These are phyloP conservation scores for Agrypnus murinus DNA, from an alignment of 2,888 invertebrate genomes.

Conservation along the genomic window DNA sequence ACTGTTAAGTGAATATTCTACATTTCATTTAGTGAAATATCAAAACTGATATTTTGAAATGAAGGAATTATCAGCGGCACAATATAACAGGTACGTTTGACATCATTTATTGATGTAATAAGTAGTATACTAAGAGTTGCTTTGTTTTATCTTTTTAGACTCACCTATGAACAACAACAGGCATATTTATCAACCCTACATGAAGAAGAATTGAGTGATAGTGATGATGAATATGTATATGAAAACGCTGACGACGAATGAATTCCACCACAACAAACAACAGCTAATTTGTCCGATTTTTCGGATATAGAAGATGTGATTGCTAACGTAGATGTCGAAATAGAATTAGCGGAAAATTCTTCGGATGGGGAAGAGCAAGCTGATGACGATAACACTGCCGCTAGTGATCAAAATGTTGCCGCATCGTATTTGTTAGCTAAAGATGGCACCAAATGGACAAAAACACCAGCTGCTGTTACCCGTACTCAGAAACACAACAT, in stretches of 20 bases:
- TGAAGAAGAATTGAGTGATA: slow-evolving; percentile 14
- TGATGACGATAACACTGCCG: slow-evolving; percentile 5
- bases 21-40: slow-evolving; percentile 7
- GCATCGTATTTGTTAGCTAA: slow-evolving; percentile 26
- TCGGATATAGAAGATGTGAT: slow-evolving; percentile 20
- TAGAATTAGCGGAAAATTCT: slow-evolving; percentile 14
- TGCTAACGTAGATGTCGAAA: slow-evolving; percentile 17
- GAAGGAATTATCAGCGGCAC: slow-evolving; percentile 12
- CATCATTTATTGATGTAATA: slow-evolving; percentile 19
- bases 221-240: slow-evolving; percentile 8
- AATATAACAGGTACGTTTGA: slow-evolving; percentile 7
- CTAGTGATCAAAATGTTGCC: slow-evolving; percentile 19
- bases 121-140: not conserved
- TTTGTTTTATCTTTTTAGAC: slow-evolving; percentile 13
- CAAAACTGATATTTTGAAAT: slow-evolving; percentile 16
- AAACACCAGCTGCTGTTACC: slow-evolving; percentile 19
- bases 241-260: slow-evolving; percentile 17
- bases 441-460: slow-evolving; percentile 28
- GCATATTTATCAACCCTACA: slow-evolving; percentile 10
- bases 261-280: slow-evolving; percentile 11
- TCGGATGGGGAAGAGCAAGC: slow-evolving; percentile 13
- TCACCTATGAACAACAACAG: slow-evolving; percentile 3
- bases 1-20: slow-evolving; percentile 5
- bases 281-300: slow-evolving; percentile 7
- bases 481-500: slow-evolving; percentile 30